phyloP scores from a whole-genome alignment of 2,113 vertebrate species.

The Bucco capensis region DNA sequence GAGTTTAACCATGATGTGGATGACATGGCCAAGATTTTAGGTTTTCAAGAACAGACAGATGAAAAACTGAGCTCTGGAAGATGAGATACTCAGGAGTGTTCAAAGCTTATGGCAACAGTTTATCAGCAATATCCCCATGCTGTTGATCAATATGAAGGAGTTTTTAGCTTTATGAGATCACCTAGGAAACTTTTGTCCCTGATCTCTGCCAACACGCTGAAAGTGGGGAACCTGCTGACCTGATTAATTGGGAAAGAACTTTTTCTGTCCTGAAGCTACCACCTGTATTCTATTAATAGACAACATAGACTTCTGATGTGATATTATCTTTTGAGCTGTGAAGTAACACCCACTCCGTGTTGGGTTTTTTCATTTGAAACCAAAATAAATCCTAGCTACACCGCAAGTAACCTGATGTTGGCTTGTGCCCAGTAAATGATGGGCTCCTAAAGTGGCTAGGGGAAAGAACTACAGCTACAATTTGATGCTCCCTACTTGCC shows the following conservation, averaged over 20 bases:
- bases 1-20: background rate
- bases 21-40: background rate
- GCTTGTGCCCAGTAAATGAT: background rate
- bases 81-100: background rate
- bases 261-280: background rate
- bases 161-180: background rate
- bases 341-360: background rate
- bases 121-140: background rate
- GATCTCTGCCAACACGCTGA: background rate
- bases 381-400: background rate
- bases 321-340: background rate
- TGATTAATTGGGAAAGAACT: background rate
- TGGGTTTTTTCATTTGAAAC: background rate
- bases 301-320: background rate
- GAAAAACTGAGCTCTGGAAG: background rate
- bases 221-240: background rate
- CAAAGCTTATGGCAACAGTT: background rate
- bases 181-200: background rate
- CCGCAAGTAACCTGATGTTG: background rate
- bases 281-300: background rate
- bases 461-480: background rate
- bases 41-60: background rate
- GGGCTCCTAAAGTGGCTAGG: background rate
- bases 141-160: background rate
- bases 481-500: background rate